Evolutionary conservation across 2,888 invertebrate species (phyloP).

Genomic region (Hypomecis punctinalis): DNA sequence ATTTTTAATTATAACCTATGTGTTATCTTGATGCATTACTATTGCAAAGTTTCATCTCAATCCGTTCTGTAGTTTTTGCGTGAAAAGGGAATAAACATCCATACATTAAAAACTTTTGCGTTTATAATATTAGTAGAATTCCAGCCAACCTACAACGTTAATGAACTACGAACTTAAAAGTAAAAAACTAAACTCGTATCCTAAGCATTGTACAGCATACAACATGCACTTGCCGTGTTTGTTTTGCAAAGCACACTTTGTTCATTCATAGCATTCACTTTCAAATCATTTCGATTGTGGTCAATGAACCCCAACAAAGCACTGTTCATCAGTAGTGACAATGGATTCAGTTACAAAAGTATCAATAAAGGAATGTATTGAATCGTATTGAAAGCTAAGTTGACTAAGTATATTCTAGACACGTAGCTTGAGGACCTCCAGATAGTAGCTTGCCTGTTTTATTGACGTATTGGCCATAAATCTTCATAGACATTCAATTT

Average conservation of each 20-base stretch:
- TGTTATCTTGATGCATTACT: no score
- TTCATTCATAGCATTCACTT: conserved; percentile 25
- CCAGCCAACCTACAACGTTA: background rate
- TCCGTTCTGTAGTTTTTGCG: no score
- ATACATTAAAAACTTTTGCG: no score
- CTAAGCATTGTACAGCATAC: conserved; percentile 4
- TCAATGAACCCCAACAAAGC: conserved; percentile 15
- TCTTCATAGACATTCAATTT: background rate
- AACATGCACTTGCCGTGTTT: conserved; percentile 13
- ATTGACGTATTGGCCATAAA: background rate
- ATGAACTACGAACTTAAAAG: background rate
- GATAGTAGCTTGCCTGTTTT: background rate
- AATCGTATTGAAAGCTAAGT: conserved; percentile 4
- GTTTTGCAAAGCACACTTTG: conserved; percentile 17
- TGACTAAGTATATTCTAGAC: background rate
- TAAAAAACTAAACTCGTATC: background rate
- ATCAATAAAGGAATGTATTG: background rate
- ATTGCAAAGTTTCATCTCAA: no score
- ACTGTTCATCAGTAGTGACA: conserved; percentile 7
- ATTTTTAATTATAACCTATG: no score
- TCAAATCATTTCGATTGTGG: conserved; percentile 20
- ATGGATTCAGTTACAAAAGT: background rate
- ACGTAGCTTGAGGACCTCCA: background rate
- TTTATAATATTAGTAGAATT: no score
- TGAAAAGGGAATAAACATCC: no score